Evolutionary conservation across 1,140 invertebrate genomes (phyloP).

Genomic region (Micrasema longulum): DNA sequence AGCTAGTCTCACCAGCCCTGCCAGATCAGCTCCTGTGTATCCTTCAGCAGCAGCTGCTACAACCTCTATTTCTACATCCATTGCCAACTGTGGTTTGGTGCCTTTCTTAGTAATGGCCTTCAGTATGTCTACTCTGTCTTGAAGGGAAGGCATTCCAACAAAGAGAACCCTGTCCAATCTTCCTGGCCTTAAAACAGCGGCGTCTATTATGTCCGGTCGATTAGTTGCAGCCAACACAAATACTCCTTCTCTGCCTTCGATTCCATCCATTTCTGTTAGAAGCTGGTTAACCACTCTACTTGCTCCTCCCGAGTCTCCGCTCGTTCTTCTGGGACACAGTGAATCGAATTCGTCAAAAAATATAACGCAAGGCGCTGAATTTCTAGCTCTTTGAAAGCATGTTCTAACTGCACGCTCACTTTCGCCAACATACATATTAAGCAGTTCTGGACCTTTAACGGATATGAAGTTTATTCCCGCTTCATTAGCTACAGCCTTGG

Average conservation of each 20-base stretch:
- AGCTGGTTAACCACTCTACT: constrained; percentile 96
- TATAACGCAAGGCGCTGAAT: constrained; percentile 97
- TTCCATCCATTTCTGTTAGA: constrained; percentile 98
- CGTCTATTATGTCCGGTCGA: constrained; percentile 96
- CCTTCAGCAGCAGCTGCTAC: constrained; percentile 80
- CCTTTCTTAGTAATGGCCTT: constrained; percentile 91
- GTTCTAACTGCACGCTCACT: constrained; percentile 96
- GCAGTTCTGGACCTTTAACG: constrained; percentile 95
- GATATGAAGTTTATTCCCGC: constrained; percentile 97
- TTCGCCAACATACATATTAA: constrained; percentile 99
- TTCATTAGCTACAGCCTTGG: constrained; percentile 96
- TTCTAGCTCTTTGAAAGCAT: constrained; percentile 93
- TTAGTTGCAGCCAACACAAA: constrained; percentile 97
- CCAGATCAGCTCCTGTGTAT: constrained; percentile 93
- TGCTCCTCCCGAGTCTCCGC: constrained; percentile 76
- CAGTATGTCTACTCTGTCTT: constrained; percentile 90
- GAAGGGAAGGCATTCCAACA: constrained; percentile 87
- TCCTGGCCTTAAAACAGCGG: constrained; percentile 94
- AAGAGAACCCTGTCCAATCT: constrained; percentile 94
- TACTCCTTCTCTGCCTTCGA: constrained; percentile 89
- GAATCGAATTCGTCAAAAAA: constrained; percentile 99
- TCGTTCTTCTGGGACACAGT: constrained; percentile 90
- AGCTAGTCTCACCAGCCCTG: constrained; percentile 79
- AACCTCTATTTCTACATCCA: constrained; percentile 82
- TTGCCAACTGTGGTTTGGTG: constrained; percentile 78